Conservation (phyloP, 92 coral and sea anemone species). For the Paramuricea clavata region DNA sequence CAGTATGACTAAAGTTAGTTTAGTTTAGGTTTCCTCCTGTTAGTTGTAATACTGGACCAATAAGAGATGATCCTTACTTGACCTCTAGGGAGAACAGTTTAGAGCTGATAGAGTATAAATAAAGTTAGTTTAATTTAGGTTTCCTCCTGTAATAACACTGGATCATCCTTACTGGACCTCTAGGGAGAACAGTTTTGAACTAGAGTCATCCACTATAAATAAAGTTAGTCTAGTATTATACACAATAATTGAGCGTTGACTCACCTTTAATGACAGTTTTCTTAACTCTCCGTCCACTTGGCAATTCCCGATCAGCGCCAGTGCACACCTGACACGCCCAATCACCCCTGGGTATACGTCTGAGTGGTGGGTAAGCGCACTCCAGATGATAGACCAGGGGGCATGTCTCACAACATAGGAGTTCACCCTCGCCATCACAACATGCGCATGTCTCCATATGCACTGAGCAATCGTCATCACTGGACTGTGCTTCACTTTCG, state of each 20-base stretch:
- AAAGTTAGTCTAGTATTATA: neutral
- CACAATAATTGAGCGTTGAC: neutral
- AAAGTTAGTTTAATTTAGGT: no score
- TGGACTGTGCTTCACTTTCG: constrained; percentile 13
- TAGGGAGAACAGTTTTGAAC: no score
- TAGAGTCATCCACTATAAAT: no score
- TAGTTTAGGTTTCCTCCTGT: no score
- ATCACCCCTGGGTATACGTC: constrained; percentile 97
- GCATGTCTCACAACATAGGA: constrained; percentile 96
- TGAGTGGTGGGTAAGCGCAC: constrained; percentile 94
- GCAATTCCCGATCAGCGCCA: constrained; percentile 92
- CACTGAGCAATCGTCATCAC: constrained; percentile 67
- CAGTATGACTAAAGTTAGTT: no score
- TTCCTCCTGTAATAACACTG: no score
- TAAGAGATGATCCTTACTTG: no score
- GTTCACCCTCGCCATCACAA: constrained; percentile 91
- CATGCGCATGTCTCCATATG: constrained; percentile 93
- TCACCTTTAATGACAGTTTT: constrained; percentile 91
- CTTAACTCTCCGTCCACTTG: constrained; percentile 81
- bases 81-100: no score
- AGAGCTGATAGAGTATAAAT: no score
- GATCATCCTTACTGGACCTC: no score
- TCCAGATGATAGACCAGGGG: constrained; percentile 92
- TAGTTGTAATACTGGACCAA: no score
- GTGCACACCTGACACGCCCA: constrained; percentile 99